Conservation (phyloP, 2,797 vertebrate genomes). For the Sebastes diaconus region DNA sequence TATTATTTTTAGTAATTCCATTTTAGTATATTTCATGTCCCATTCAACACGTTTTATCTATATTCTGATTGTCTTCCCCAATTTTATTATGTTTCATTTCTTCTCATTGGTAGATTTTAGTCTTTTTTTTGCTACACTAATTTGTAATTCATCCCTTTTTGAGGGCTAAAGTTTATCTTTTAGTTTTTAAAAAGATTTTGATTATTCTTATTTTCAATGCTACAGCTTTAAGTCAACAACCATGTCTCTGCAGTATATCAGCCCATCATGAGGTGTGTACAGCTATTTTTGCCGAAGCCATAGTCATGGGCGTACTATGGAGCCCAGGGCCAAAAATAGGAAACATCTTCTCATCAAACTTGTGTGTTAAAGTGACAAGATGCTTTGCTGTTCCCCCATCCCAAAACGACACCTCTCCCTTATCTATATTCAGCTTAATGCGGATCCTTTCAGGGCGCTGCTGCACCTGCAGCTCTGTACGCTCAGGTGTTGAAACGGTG, state of each 20-base stretch:
- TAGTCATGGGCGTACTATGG: slow-evolving; percentile 37
- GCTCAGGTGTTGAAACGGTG: slow-evolving; percentile 67
- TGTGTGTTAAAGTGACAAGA: slow-evolving; percentile 62
- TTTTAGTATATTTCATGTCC: background rate
- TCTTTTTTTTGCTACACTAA: background rate
- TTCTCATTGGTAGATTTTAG: background rate
- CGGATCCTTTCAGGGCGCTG: slow-evolving; percentile 76
- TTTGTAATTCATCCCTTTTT: background rate
- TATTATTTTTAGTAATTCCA: background rate
- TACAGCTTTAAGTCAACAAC: background rate
- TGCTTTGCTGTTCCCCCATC: slow-evolving; percentile 71
- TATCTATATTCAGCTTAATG: slow-evolving; percentile 81
- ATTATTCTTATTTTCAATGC: background rate
- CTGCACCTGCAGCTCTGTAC: slow-evolving; percentile 65
- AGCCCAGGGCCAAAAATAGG: slow-evolving; percentile 76
- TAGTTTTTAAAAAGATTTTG: background rate
- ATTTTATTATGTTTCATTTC: background rate
- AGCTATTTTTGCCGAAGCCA: slow-evolving; percentile 62
- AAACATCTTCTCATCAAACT: slow-evolving; percentile 59
- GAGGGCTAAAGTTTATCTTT: background rate
- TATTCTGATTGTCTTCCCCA: background rate
- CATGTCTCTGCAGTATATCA: background rate
- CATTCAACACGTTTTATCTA: background rate
- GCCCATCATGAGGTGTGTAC: slow-evolving; percentile 61
- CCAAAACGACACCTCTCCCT: slow-evolving; percentile 84